Evolutionary conservation across 53 echinoderm and acorn worm genomes (phyloP).

Genomic region (Holothuria scabra): DNA sequence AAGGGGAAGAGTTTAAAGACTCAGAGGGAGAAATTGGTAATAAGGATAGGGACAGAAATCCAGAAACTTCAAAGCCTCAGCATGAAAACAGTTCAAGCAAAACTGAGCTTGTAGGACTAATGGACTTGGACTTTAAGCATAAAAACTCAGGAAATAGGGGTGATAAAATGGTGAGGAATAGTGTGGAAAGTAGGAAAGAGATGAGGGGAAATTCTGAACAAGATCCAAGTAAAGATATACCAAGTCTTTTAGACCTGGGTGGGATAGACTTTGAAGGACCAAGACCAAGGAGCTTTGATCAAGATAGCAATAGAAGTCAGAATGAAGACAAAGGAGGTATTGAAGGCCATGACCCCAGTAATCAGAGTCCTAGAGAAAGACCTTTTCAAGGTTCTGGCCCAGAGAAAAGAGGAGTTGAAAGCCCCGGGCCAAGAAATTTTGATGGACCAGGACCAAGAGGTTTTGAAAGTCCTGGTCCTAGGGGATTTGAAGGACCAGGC

Average conservation of each 20-base stretch:
- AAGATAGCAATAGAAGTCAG: too few relatives aligned
- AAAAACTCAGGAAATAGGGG: too few relatives aligned
- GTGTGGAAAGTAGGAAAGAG: too few relatives aligned
- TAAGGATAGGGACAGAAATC: too few relatives aligned
- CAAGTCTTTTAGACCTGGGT: not conserved
- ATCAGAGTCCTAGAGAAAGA: too few relatives aligned
- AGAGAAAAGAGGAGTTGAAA: too few relatives aligned
- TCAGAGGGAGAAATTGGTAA: slow-evolving; percentile 11
- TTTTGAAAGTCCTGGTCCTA: slow-evolving; percentile 3
- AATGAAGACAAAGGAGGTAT: not conserved
- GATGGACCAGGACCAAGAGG: slow-evolving; percentile 12
- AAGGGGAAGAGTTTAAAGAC: not conserved
- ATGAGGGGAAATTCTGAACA: not conserved
- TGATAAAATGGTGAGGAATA: too few relatives aligned
- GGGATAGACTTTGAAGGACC: slow-evolving; percentile 34
- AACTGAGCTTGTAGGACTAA: not conserved
- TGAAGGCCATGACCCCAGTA: not conserved
- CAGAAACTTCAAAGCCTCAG: too few relatives aligned
- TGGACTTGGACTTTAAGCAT: too few relatives aligned
- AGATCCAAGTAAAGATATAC: not conserved
- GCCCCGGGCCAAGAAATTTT: too few relatives aligned
- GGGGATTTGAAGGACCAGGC: slow-evolving; percentile 8
- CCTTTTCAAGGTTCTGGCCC: too few relatives aligned
- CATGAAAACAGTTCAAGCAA: slow-evolving; percentile 3
- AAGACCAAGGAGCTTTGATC: slow-evolving; percentile 39